phyloP scores from a whole-genome alignment of 2,113 vertebrate species.

The Melospiza melodia region DNA sequence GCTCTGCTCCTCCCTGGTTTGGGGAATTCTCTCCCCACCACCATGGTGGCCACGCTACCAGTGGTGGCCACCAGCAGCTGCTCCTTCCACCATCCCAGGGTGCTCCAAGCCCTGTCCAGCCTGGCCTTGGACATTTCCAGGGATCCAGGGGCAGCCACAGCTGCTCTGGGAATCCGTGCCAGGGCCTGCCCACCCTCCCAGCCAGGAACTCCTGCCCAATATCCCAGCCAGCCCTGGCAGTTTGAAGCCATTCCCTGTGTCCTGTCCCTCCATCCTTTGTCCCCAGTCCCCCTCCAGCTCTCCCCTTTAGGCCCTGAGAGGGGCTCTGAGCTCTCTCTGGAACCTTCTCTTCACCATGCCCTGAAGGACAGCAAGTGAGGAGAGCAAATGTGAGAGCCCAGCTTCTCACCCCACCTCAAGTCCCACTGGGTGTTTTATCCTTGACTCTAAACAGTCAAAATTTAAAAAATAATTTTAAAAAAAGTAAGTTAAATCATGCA shows the following conservation, averaged over 20 bases:
- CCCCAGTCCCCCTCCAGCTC: neutral
- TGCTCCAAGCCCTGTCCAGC: neutral
- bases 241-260: neutral
- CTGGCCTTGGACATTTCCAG: neutral
- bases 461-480: neutral
- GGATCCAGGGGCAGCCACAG: neutral
- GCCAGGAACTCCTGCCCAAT: fast-evolving
- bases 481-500: neutral
- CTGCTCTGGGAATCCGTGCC: neutral
- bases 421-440: neutral
- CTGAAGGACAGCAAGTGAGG: neutral
- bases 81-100: fast-evolving
- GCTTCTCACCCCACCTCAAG: neutral
- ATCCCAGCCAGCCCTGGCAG: fast-evolving
- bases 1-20: neutral
- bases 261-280: neutral
- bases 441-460: neutral
- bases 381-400: neutral
- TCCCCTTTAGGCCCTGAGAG: neutral
- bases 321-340: neutral
- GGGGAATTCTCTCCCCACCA: neutral
- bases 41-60: neutral
- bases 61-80: neutral
- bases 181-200: neutral
- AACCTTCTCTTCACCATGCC: neutral